Percentiles rank a stretch among this genome's conserved stretches.
Conservation (phyloP, 2,888 invertebrate species). For the Danaus chrysippus region DNA sequence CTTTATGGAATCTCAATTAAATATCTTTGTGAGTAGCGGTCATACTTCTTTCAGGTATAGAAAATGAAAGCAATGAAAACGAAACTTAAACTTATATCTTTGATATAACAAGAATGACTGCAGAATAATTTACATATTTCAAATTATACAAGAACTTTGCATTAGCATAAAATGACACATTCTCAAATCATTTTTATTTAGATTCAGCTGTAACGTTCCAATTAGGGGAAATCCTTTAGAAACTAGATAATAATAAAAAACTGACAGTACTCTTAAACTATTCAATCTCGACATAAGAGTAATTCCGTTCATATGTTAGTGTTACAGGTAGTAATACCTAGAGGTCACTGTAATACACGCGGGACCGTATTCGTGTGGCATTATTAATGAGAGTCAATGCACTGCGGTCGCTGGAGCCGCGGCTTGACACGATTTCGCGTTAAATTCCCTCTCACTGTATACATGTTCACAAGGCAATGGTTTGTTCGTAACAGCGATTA, state of each 20-base stretch:
- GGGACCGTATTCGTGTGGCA: conserved; percentile 37
- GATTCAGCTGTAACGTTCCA: no score
- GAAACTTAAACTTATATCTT: no score
- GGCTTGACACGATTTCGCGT: conserved; percentile 39
- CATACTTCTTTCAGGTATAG: no score
- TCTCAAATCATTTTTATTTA: no score
- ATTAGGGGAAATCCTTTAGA: no score
- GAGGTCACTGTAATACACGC: conserved; percentile 35
- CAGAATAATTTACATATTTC: no score
- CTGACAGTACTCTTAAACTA: neutral
- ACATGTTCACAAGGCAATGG: conserved; percentile 32
- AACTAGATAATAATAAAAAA: neutral
- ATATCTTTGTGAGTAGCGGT: no score
- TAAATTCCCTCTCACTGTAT: conserved; percentile 29
- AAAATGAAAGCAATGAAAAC: no score
- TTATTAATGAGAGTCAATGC: conserved; percentile 45
- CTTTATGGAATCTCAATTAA: no score
- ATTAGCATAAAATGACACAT: no score
- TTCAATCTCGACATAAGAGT: conserved; percentile 7
- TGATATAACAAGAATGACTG: no score
- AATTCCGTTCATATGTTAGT: conserved; percentile 21
- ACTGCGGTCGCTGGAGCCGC: conserved; percentile 34
- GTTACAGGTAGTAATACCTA: conserved; percentile 21
- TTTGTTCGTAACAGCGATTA: conserved; percentile 29
- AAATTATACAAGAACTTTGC: no score